Base-by-base conservation (phyloP, 2,888 invertebrate species). In the Amphipoea oculea region DNA sequence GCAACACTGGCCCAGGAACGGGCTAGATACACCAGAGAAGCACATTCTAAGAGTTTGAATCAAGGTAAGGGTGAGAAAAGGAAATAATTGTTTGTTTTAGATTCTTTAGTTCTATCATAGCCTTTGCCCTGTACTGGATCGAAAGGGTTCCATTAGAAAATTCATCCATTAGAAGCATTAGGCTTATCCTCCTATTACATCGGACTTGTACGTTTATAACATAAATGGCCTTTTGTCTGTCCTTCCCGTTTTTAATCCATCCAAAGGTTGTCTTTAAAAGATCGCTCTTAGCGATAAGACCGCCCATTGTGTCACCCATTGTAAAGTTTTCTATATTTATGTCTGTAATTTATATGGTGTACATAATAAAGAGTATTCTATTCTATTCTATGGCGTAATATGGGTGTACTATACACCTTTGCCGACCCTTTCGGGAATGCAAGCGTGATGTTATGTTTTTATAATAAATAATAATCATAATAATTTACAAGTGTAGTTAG, bases 41-140 rank as follows among this genome's bases (percentile, higher is more conserved):
- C 93, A 0, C 92, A 94, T 76, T 93, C 96, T 0, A 94, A 94
- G 88, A 95, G 95, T 80, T 91, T 96, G 83, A 95, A 91, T 72
- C 95, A 95, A 90, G 96, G 96, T 94, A 85, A 90, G 70, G 60
- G 1, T 12, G 11, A 45, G 57, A 3, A 40, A 40, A 14, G 20
- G n/a, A 57, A 42, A 36, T 1, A 42, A 23, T 51, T 65, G 4
- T 65, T 65, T 40, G 4, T 20, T 65, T 51, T 57, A 57, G 23
- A 57, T 57, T 57, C 3, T 57, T 57, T 57, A 23, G 23, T 57
- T 57, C 57, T 23, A 23, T 57, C 9, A 23, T 57, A 57, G 9
- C 23, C 9, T 23, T 23, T 57, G 23, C 9, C 11, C 4, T 57
- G 23, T 23, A 57, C 57, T 23, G 9, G 23, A 23, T 57, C 54